Evolutionary conservation across 2,888 invertebrate genomes (phyloP), one percentile per base, ranked within the genome.

Genomic region (Hirtodrosophila cameraria): DNA sequence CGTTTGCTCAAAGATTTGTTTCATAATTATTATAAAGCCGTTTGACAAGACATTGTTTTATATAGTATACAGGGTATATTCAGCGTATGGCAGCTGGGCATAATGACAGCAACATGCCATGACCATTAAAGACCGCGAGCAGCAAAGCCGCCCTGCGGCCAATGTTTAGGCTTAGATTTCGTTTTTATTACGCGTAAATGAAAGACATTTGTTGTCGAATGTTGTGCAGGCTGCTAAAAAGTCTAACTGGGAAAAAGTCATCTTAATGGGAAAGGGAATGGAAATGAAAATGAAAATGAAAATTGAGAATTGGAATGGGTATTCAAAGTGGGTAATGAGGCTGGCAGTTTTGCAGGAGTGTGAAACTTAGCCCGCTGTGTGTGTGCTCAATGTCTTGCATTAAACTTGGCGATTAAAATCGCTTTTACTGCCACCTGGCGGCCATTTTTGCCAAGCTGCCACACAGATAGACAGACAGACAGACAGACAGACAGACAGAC

Each of bases 151-250:
- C 39, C 43, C 18, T 36, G 64, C 41, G 78, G 75, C 76, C 77
- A 75, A 76, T 76, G 58, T 61, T 77, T 39, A 39, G 25, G 25
- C 43, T 57, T 55, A 75, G 83, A 83, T 83, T 83, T 77, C 38
- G 45, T 58, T 70, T 83, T 83, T 83, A 83, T 79, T 75, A 83
- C 63, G 71, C 83, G 83, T 71, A 77, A 79, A 83, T 75, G 60
- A 75, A 83, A 66, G 72, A 71, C 80, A 83, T 83, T 77, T 79
- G 61, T 61, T 66, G 66, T 70, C 58, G 65, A 43, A 49, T 54
- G 46, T 63, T 15, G 61, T 42, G 39, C 39, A 35, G 49, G 48
- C 45, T 13, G 15, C n/a, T 9, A 28, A 12, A 11, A 20, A 9
- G 9, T 18, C 13, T 6, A 8, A 12, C 15, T 33, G 33, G 27